Base-by-base conservation (phyloP, 1,140 invertebrate genomes). In the Drosophila insularis region DNA sequence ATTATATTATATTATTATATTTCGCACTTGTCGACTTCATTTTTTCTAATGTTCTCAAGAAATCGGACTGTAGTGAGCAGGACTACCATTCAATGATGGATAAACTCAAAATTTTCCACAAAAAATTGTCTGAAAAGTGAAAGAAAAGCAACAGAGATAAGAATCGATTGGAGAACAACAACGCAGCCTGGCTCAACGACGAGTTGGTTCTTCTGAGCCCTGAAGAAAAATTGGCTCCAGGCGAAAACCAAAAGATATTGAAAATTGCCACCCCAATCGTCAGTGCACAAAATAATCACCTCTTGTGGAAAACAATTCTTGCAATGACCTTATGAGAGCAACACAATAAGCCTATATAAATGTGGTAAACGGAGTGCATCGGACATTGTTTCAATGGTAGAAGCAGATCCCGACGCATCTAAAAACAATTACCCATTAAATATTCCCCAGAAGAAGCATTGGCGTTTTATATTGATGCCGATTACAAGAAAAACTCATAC, bases 111-210 rank as follows among this genome's bases (percentile, higher is more conserved):
- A 37, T 37, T 37, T 37, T 37, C 35, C 35, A 37, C 35, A 43
- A 43, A 43, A 43, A 43, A 43, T 14, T 43, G 40, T 43, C 40
- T 43, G 40, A 43, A 43, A 43, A 43, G 40, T 43, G 40, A n/a
- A 43, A 43, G n/a, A 43, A 43, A 43, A 43, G 5, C 5, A 43
- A 43, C 40, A 43, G 40, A 43, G 40, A 43, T 43, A 43, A 17
- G 6, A 43, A 43, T 17, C 14, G 40, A 43, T 14, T 43, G 40
- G 40, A 43, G 40, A 43, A 43, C 39, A 43, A 43, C 4, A 43
- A 43, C 40, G n/a, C 40, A 43, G 40, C 40, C 5, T 43, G n/a
- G 40, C 40, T 43, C n/a, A 43, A 43, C 5, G 40, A 43, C 14
- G 40, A 37, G 13, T 37, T 37, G 35, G 11, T 37, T 37, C 35